These are phyloP conservation scores for Gisinianus flammeolus DNA, from an alignment of 2,888 invertebrate genomes.

Conservation along the genomic window DNA sequence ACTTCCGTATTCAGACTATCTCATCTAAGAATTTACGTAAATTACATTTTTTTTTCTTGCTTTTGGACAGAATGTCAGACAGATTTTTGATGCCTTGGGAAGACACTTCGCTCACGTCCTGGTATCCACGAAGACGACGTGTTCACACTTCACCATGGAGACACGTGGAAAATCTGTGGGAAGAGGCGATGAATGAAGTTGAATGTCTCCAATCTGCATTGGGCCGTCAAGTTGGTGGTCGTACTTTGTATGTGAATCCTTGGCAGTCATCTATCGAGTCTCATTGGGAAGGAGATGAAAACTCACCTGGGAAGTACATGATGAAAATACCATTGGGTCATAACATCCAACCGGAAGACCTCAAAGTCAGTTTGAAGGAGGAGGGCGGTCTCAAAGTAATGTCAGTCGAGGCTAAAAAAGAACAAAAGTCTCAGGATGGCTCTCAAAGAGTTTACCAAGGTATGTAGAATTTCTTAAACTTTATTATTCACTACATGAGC, in stretches of 20 bases:
- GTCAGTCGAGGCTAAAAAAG: slow-evolving; percentile 29
- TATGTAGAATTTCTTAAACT: too few species aligned
- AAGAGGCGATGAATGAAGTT: background rate
- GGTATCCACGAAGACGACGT: background rate
- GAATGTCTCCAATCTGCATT: background rate
- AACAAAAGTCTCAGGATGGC: slow-evolving; percentile 19
- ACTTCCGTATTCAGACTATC: too few species aligned
- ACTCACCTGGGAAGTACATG: slow-evolving; percentile 5
- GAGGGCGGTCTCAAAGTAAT: slow-evolving; percentile 10
- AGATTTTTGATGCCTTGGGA: background rate
- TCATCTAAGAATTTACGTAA: too few species aligned
- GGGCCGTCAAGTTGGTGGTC: background rate
- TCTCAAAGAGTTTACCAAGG: slow-evolving; percentile 18
- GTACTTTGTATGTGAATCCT: too few species aligned
- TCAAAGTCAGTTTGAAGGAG: slow-evolving; percentile 24
- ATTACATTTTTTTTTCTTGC: too few species aligned
- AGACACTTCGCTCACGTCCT: background rate
- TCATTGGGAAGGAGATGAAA: too few species aligned
- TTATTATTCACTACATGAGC: too few species aligned
- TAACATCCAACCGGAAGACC: slow-evolving; percentile 23
- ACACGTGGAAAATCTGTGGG: background rate
- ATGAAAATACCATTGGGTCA: slow-evolving; percentile 24
- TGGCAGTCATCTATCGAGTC: too few species aligned
- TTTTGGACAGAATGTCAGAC: too few species aligned
- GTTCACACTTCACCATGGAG: background rate